Conservation (phyloP, 2,113 vertebrate genomes). For the Sinosuthora webbiana region DNA sequence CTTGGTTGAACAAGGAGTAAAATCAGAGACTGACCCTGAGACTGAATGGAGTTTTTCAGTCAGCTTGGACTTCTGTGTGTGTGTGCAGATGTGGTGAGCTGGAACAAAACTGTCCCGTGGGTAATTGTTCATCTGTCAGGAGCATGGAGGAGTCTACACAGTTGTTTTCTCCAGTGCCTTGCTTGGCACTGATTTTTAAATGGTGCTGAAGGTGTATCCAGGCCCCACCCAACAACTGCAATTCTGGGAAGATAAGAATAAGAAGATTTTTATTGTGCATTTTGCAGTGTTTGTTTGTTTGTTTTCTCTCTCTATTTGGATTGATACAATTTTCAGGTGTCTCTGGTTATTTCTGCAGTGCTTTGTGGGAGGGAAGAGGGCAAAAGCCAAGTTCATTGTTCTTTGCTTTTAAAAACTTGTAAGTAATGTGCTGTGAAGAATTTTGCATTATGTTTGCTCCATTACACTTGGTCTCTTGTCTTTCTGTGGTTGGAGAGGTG, state of each 20-base stretch:
- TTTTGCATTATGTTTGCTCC: constrained; percentile 5
- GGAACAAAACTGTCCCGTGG: not conserved
- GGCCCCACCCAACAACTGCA: fast-evolving
- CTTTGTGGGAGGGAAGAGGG: not conserved
- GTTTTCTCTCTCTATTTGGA: not conserved
- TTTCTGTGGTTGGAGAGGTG: not conserved
- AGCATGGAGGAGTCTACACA: not conserved
- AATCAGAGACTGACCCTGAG: not conserved
- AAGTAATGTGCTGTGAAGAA: not conserved
- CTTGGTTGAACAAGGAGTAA: not conserved
- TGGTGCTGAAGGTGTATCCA: not conserved
- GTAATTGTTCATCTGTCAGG: not conserved
- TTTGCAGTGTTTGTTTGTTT: fast-evolving
- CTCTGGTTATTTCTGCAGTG: not conserved
- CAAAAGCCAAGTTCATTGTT: not conserved
- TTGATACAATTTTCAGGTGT: not conserved
- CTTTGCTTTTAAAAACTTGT: not conserved
- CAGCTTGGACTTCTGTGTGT: not conserved
- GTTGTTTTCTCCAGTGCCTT: not conserved
- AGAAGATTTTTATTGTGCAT: not conserved
- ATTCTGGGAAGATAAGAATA: not conserved
- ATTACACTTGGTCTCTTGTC: not conserved
- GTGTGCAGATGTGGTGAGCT: not conserved
- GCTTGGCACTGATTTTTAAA: not conserved
- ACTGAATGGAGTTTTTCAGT: not conserved